phyloP scores from a whole-genome alignment of 2,113 vertebrate genomes.

The Melanerpes aurifrons region DNA sequence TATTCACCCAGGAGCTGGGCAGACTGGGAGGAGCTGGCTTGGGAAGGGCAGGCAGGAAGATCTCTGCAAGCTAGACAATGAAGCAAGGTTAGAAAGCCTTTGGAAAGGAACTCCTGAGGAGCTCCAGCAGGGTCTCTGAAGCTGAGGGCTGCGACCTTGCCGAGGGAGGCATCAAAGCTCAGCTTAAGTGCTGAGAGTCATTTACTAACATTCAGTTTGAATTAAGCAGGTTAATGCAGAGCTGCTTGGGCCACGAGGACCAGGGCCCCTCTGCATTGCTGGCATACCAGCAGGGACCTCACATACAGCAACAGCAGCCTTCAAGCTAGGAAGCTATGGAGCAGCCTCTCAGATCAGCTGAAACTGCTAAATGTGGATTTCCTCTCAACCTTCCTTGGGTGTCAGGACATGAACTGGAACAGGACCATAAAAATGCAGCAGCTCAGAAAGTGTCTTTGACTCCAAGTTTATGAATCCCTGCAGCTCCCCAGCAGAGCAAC shows the following conservation, averaged over 20 bases:
- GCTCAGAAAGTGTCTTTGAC: background rate
- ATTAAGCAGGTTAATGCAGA: background rate
- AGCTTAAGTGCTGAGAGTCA: background rate
- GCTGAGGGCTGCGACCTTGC: background rate
- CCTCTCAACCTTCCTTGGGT: background rate
- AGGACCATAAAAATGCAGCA: background rate
- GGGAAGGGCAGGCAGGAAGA: background rate
- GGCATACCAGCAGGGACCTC: background rate
- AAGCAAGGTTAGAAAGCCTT: background rate
- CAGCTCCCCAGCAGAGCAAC: background rate
- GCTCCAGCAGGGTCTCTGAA: background rate
- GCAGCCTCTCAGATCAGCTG: background rate
- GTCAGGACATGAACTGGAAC: background rate
- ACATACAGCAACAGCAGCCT: background rate
- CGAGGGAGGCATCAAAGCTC: background rate
- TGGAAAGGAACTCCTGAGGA: background rate
- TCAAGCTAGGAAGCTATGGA: background rate
- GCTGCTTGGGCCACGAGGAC: background rate
- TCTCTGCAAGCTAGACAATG: background rate
- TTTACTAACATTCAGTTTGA: background rate
- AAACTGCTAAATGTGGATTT: background rate
- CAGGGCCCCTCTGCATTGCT: background rate
- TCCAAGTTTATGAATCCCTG: background rate
- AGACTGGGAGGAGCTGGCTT: background rate
- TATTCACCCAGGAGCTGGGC: background rate